Evolutionary conservation across 2,888 invertebrate genomes (phyloP), one percentile per base, ranked within the genome.

Genomic region (Didymodactylos carnosus): DNA sequence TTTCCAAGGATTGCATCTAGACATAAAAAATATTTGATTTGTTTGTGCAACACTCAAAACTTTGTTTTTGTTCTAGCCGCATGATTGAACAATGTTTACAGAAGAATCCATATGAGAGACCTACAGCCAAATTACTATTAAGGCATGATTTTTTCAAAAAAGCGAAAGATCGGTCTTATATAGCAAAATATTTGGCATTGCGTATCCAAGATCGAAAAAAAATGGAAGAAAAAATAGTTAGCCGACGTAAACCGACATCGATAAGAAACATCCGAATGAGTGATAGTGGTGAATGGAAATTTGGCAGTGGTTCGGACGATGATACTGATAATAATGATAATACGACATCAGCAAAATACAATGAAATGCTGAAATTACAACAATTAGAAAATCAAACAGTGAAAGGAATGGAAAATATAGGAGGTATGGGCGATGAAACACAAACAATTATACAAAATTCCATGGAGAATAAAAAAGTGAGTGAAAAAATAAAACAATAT

Each of bases 81-180:
- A 91, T 98, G 90, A 91, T 98, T 76, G 87, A 90, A 16, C 95
- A 95, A 81, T 98, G 97, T 83, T 86, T 98, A 77, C 94, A 62
- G 53, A 75, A 75, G 39, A 70, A 75, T 75, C 75, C 75, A 41
- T n/a, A 23, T 62, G 75, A 75, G 29, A 46, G 75, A 49, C 71
- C 71, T n/a, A 71, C 75, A 41, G 75, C 75, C 13, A 75, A 70
- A 19, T 73, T 73, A 62, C 70, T 75, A 35, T 85, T 99, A 74
- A 97, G 95, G 84, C 92, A 97, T 84, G 91, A 93, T 4, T 98
- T 98, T 84, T 95, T 98, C 85, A 94, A 72, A 29, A 75, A 75
- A 72, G 73, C 72, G 19, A 72, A 72, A 51, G 74, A 74, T 39
- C 71, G 71, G 35, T 74, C 74, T 14, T 69, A 74, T 53, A 74